Percentiles rank a stretch among this genome's conserved stretches.
phyloP scores from a whole-genome alignment of 2,888 invertebrate species.

The Malthinus seriepunctatus region DNA sequence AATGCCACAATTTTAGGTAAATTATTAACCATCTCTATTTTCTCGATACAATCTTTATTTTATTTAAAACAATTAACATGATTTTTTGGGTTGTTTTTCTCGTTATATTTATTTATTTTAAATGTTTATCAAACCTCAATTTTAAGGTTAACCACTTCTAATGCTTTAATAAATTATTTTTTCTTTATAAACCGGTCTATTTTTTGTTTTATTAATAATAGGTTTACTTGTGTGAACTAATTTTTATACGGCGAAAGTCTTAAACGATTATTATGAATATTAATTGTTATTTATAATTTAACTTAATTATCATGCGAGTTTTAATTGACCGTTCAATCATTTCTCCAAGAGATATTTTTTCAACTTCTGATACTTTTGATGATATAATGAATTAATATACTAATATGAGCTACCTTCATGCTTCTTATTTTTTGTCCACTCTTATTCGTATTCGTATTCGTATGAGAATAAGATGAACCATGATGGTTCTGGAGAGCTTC shows the following conservation, averaged over 20 bases:
- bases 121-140: conserved; percentile 5
- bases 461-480: no score
- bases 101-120: neutral
- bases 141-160: conserved; percentile 7
- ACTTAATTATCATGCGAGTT: no score
- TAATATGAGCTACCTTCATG: no score
- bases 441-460: no score
- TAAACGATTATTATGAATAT: no score
- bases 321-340: no score
- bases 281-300: no score
- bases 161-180: conserved; percentile 7
- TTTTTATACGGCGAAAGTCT: neutral
- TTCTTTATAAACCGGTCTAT: neutral
- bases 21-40: neutral
- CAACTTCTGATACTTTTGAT: no score
- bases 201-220: neutral
- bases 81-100: conserved; percentile 8
- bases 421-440: no score
- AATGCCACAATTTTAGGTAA: neutral
- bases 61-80: conserved; percentile 6
- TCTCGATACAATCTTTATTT: conserved; percentile 1
- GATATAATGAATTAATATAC: no score
- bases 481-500: no score
- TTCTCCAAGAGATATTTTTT: no score
- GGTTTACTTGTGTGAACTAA: neutral